These are phyloP conservation scores for Lordiphosa clarofinis DNA, from an alignment of 1,140 invertebrate species.

Conservation along the genomic window DNA sequence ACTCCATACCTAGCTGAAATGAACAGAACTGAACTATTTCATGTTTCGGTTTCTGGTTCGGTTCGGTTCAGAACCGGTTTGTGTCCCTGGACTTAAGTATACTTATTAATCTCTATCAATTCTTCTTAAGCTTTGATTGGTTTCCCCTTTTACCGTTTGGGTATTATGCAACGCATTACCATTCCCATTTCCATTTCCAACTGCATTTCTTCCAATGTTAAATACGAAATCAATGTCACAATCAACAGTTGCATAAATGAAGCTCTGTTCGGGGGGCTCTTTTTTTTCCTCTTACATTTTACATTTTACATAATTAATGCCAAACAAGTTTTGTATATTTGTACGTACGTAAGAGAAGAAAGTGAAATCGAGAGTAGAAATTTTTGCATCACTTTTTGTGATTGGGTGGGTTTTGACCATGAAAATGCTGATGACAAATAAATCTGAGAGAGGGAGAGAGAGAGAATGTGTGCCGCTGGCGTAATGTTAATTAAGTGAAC, in stretches of 20 bases:
- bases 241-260: constrained; percentile 56
- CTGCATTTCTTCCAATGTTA: neutral
- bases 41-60: too few species aligned
- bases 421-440: constrained; percentile 41
- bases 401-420: constrained; percentile 25
- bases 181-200: constrained; percentile 4
- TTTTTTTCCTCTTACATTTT: constrained; percentile 27
- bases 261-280: constrained; percentile 4
- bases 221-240: constrained; percentile 54
- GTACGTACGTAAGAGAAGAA: constrained; percentile 23
- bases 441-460: constrained; percentile 6
- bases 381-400: constrained; percentile 26
- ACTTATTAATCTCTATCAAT: too few species aligned
- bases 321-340: constrained; percentile 48
- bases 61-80: too few species aligned
- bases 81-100: too few species aligned
- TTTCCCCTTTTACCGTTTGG: too few species aligned
- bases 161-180: constrained; percentile 29
- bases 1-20: too few species aligned
- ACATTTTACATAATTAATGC: constrained; percentile 61
- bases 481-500: constrained; percentile 20
- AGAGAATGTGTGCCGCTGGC: constrained; percentile 26
- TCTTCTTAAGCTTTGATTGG: too few species aligned
- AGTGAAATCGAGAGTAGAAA: constrained; percentile 68
- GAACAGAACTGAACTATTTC: too few species aligned